Evolutionary conservation across 2,113 vertebrate species (phyloP).

Genomic region (Nothobranchius kuhntae): DNA sequence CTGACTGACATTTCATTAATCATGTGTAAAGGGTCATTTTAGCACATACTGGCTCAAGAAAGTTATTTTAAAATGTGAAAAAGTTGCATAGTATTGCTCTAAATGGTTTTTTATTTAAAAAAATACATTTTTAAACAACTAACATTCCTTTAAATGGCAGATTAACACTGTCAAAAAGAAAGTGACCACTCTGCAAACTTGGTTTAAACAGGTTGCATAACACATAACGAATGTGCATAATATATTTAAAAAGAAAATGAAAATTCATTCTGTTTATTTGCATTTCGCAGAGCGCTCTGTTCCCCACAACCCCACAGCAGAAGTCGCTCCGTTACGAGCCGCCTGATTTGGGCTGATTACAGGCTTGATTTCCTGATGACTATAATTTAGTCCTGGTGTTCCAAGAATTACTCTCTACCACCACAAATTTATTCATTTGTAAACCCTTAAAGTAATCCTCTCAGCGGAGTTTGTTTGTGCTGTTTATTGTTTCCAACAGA

Average conservation of each 20-base stretch:
- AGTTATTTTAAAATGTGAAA: too few species aligned
- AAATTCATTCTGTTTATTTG: conserved; percentile 1
- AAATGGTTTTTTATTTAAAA: too few species aligned
- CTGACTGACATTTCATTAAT: too few species aligned
- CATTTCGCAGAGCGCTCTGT: neutral
- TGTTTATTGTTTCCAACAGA: neutral
- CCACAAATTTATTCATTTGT: conserved; percentile 15
- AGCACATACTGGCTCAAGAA: too few species aligned
- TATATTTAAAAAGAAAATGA: neutral
- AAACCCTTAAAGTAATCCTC: conserved; percentile 2
- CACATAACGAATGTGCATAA: neutral
- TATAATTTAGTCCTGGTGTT: conserved; percentile 9
- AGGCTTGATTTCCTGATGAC: conserved; percentile 19
- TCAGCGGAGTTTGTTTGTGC: neutral
- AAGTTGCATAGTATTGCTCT: too few species aligned
- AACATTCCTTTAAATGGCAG: neutral
- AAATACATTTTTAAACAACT: too few species aligned
- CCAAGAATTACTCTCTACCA: conserved; percentile 6
- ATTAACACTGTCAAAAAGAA: neutral
- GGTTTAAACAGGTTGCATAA: neutral
- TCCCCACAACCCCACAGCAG: neutral
- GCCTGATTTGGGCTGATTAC: conserved; percentile 15
- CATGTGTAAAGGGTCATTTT: too few species aligned
- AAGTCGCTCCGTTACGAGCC: conserved; percentile 6
- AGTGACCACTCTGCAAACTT: neutral